A percentile compares a stretch with the other conserved stretches of the same genome.
phyloP scores from a whole-genome alignment of 2,113 vertebrate genomes.

The Oncorhynchus mykiss region DNA sequence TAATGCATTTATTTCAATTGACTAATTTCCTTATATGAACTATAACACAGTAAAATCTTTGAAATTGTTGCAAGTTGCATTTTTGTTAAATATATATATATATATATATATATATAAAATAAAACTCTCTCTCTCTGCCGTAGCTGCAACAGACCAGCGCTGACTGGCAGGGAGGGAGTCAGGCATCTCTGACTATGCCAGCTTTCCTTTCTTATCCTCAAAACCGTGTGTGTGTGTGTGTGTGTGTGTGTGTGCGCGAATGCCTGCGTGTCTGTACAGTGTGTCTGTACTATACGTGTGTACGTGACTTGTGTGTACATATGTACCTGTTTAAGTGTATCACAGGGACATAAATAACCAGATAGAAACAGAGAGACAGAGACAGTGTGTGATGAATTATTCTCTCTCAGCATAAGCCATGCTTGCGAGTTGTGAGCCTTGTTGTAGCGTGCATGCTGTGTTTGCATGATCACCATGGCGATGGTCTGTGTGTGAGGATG shows the following conservation, averaged over 20 bases:
- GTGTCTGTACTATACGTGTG: not conserved
- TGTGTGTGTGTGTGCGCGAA: not conserved
- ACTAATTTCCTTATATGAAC: too few species aligned
- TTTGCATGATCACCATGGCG: not conserved
- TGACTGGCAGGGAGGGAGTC: constrained; percentile 8
- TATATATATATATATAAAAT: too few species aligned
- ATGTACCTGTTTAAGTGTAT: not conserved
- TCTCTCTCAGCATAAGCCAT: constrained; percentile 12
- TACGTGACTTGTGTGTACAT: too few species aligned
- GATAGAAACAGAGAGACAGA: not conserved
- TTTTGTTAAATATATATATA: too few species aligned
- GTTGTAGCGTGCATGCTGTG: not conserved
- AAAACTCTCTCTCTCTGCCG: not conserved
- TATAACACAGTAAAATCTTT: too few species aligned
- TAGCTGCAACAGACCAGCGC: constrained; percentile 13
- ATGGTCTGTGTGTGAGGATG: constrained; percentile 3
- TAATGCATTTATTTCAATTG: too few species aligned
- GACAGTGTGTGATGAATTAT: not conserved
- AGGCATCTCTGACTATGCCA: too few species aligned
- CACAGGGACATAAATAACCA: not conserved
- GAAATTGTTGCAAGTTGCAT: too few species aligned
- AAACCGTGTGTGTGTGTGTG: not conserved
- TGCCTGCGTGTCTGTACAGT: too few species aligned
- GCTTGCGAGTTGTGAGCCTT: not conserved
- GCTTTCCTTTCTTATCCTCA: constrained; percentile 2